A percentile compares a stretch with the other conserved stretches of the same genome.
These are phyloP conservation scores for Habropoda laboriosa DNA, from an alignment of 1,140 invertebrate species.

Conservation along the genomic window DNA sequence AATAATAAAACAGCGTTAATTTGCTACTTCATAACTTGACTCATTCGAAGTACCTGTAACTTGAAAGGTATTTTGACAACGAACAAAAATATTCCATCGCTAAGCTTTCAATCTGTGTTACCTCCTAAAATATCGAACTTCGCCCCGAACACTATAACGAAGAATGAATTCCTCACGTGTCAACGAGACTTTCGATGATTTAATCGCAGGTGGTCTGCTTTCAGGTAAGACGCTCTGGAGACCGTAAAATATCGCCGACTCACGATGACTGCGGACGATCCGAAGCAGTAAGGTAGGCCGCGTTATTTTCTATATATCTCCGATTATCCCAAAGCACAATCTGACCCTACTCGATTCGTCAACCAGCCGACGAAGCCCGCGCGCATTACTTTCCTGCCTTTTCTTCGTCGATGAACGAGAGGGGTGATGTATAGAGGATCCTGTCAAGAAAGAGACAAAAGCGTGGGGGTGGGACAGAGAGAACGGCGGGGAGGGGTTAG, in stretches of 20 bases:
- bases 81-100: no score
- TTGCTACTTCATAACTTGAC: no score
- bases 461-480: conserved; percentile 51
- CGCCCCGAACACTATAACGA: no score
- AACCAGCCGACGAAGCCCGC: conserved; percentile 50
- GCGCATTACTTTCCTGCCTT: conserved; percentile 58
- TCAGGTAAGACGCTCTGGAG: conserved; percentile 55
- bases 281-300: conserved; percentile 51
- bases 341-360: conserved; percentile 42
- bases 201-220: conserved; percentile 51
- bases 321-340: conserved; percentile 48
- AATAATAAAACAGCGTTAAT: no score
- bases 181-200: neutral
- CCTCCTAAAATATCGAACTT: neutral
- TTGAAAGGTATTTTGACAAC: no score
- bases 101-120: no score
- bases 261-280: neutral
- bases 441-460: conserved; percentile 6
- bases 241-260: conserved; percentile 3
- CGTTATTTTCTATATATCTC: conserved; percentile 63
- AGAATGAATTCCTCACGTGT: no score
- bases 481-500: conserved; percentile 52
- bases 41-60: no score
- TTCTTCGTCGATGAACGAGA: conserved; percentile 55
- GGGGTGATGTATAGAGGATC: conserved; percentile 59